Conservation (phyloP, 2,797 vertebrate genomes). For the Acanthurus leucopareius region DNA sequence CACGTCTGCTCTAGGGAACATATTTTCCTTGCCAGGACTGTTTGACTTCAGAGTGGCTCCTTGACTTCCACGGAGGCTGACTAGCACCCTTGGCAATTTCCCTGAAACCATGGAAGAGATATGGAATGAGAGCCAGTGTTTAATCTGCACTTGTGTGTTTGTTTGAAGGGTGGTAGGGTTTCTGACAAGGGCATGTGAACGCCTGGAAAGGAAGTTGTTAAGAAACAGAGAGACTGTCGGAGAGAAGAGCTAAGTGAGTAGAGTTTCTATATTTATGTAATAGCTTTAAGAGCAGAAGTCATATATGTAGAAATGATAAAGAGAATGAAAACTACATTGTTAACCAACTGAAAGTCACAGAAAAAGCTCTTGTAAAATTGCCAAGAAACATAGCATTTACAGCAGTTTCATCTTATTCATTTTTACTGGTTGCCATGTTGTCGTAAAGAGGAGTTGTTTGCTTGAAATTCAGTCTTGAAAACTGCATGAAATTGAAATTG, state of each 20-base stretch:
- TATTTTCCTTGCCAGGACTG: constrained; percentile 52
- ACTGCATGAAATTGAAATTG: neutral
- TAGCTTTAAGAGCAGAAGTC: constrained; percentile 10
- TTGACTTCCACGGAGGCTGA: constrained; percentile 57
- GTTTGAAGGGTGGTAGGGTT: constrained; percentile 69
- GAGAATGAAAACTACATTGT: constrained; percentile 1
- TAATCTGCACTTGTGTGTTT: constrained; percentile 72
- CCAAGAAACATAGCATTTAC: neutral
- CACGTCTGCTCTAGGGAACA: constrained; percentile 43
- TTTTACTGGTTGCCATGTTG: constrained; percentile 15
- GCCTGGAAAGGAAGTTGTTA: constrained; percentile 36
- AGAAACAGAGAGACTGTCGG: neutral
- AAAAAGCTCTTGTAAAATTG: constrained; percentile 14
- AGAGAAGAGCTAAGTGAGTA: constrained; percentile 13
- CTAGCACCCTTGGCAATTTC: constrained; percentile 62
- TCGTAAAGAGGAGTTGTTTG: neutral
- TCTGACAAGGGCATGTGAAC: constrained; percentile 45
- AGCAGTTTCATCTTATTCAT: constrained; percentile 1
- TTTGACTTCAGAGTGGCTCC: constrained; percentile 48
- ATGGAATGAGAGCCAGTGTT: constrained; percentile 64
- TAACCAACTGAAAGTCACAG: neutral
- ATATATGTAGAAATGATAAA: constrained; percentile 10
- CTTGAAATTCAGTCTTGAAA: neutral
- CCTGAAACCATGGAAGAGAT: constrained; percentile 59
- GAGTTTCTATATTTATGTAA: constrained; percentile 22